Evolutionary conservation across 1,140 invertebrate genomes (phyloP), one percentile per base, ranked within the genome.

Genomic region (Brachystomella parvula): DNA sequence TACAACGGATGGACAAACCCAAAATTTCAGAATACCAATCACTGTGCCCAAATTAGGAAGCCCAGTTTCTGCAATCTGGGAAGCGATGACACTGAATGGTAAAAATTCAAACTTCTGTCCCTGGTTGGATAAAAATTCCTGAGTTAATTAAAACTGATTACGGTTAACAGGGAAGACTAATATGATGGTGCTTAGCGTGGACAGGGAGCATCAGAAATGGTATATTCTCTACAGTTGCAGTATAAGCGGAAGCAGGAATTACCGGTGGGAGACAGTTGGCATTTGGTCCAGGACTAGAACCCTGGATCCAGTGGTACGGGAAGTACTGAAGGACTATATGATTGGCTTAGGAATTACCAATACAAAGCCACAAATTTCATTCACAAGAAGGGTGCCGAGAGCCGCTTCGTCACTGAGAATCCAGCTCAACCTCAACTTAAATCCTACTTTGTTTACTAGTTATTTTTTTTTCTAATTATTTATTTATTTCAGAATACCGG

Each of bases 201-300:
- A 60, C 58, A 6, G 33, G 30, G 58, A 60, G 30, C 58, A 60
- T 29, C 12, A 19, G 3, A 26, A 60, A 32, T 60, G 58, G 58
- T 32, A 9, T 32, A 30, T 60, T 3, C 58, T 60, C 29, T 60
- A 60, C 58, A 35, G 58, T 17, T 60, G 58, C 58, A 60, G 33
- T 35, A 30, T 60, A 9, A 35, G 6, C 26, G 58, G 58, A n/a
- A 26, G 9, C 9, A 35, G 26, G 12, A 60, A 60, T 6, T 60
- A 60, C 30, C 58, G 58, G 19, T 60, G 58, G 58, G 58, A 60
- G 26, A 60, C 58, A 30, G 58, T 60, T 6, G 58, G 30, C 6
- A 60, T 60, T n/a, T 60, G 58, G 58, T 9, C 9, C 24, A 30
- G 30, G 30, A 30, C 58, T 15, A 30, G 30, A 17, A 15, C 19